phyloP scores from a whole-genome alignment of 2,888 invertebrate species.

The Frankliniella fusca region DNA sequence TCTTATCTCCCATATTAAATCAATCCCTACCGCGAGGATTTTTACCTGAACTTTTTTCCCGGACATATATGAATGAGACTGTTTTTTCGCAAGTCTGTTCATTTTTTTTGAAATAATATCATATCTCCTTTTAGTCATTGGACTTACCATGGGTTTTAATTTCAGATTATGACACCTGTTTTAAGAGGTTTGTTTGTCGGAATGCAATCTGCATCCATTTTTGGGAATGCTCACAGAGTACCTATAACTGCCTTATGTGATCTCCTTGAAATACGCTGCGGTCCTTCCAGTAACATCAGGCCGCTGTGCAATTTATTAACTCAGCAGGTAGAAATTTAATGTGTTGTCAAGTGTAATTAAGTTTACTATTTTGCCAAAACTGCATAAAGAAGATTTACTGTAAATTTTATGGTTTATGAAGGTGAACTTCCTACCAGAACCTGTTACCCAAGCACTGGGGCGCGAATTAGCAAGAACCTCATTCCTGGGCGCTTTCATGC shows the following conservation, averaged over 20 bases:
- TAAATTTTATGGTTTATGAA: constrained; percentile 41
- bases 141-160: neutral
- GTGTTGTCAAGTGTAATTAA: neutral
- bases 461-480: constrained; percentile 81
- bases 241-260: constrained; percentile 72
- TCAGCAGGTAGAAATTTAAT: constrained; percentile 48
- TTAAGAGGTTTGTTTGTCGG: constrained; percentile 65
- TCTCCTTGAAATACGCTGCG: constrained; percentile 73
- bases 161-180: constrained; percentile 59
- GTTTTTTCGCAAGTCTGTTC: constrained; percentile 50
- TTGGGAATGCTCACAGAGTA: constrained; percentile 61
- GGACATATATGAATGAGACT: constrained; percentile 58
- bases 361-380: neutral
- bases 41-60: constrained; percentile 59
- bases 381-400: constrained; percentile 3
- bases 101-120: neutral
- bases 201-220: constrained; percentile 65
- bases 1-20: constrained; percentile 64
- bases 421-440: constrained; percentile 68
- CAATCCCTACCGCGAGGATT: constrained; percentile 71
- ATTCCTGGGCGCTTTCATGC: constrained; percentile 87
- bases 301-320: constrained; percentile 70
- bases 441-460: constrained; percentile 67
- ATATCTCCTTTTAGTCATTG: too few relatives aligned
- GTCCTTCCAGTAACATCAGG: constrained; percentile 60